Percentiles rank a stretch among this genome's conserved stretches.
These are phyloP conservation scores for Lepetodrilus schrolli DNA, from an alignment of 2,888 invertebrate genomes.

Conservation along the genomic window DNA sequence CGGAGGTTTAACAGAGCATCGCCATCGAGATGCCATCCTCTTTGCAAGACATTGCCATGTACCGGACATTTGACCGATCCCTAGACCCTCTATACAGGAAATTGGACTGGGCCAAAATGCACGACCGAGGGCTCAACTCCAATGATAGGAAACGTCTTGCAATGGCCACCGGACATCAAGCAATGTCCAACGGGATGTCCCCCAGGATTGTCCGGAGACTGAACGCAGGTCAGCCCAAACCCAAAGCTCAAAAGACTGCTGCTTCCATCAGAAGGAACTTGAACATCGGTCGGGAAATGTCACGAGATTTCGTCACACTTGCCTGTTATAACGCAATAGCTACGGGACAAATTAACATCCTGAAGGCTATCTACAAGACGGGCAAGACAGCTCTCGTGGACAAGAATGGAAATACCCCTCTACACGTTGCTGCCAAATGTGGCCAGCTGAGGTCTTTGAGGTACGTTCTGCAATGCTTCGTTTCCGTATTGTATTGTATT, in stretches of 20 bases:
- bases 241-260: neutral
- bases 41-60: neutral
- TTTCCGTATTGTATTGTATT: no score
- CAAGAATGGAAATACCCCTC: constrained; percentile 43
- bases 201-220: neutral
- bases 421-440: constrained; percentile 43
- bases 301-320: constrained; percentile 35
- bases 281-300: constrained; percentile 30
- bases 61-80: neutral
- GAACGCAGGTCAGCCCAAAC: neutral
- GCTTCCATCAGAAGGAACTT: constrained; percentile 18
- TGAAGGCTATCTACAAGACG: constrained; percentile 39
- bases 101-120: constrained; percentile 30
- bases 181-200: neutral
- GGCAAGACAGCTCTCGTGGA: constrained; percentile 44
- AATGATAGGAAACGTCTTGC: constrained; percentile 33
- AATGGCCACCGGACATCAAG: constrained; percentile 11
- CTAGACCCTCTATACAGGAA: neutral
- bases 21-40: neutral
- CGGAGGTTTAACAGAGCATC: neutral
- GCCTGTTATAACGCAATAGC: constrained; percentile 39
- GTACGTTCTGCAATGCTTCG: constrained; percentile 30
- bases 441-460: constrained; percentile 42
- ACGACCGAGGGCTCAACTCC: constrained; percentile 28
- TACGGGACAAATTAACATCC: constrained; percentile 35